Evolutionary conservation across 2,113 vertebrate genomes (phyloP).

Genomic region (Oncorhynchus clarkii): DNA sequence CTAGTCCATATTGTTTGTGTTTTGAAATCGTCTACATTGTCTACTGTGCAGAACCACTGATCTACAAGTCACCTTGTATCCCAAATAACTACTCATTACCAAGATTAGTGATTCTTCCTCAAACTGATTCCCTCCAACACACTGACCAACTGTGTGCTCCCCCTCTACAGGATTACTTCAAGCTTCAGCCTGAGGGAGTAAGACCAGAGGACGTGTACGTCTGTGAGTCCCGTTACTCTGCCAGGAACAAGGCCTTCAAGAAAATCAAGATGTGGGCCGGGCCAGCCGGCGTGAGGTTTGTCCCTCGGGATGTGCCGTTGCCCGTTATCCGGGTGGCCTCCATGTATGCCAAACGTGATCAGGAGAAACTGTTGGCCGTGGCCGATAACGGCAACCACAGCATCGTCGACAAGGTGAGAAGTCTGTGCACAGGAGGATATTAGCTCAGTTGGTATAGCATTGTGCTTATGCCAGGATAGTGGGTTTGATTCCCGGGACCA

Average conservation of each 20-base stretch:
- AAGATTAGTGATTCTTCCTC: too few species aligned
- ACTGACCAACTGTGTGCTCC: neutral
- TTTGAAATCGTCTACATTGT: too few species aligned
- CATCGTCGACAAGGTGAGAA: slow-evolving; percentile 73
- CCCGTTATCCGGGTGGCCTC: slow-evolving; percentile 94
- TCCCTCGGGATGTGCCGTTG: slow-evolving; percentile 83
- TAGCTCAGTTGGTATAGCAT: too few species aligned
- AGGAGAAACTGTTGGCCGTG: slow-evolving; percentile 79
- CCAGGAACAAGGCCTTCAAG: slow-evolving; percentile 91
- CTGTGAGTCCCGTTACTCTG: slow-evolving; percentile 92
- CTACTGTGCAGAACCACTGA: too few species aligned
- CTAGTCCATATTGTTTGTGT: neutral
- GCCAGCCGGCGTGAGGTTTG: slow-evolving; percentile 83
- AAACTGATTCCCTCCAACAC: too few species aligned
- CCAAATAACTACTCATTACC: too few species aligned
- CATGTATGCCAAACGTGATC: slow-evolving; percentile 90
- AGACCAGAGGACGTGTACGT: slow-evolving; percentile 89
- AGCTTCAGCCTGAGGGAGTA: slow-evolving; percentile 90
- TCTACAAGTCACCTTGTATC: too few species aligned
- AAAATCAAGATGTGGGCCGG: slow-evolving; percentile 97
- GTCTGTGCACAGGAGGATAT: too few species aligned
- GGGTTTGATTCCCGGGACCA: too few species aligned
- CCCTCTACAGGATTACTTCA: slow-evolving; percentile 89
- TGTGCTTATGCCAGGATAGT: too few species aligned
- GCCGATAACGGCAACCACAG: slow-evolving; percentile 69